Percentiles rank a stretch among this genome's conserved stretches.
Conservation (phyloP, 2,797 vertebrate species). For the Sebastes hubbsi region DNA sequence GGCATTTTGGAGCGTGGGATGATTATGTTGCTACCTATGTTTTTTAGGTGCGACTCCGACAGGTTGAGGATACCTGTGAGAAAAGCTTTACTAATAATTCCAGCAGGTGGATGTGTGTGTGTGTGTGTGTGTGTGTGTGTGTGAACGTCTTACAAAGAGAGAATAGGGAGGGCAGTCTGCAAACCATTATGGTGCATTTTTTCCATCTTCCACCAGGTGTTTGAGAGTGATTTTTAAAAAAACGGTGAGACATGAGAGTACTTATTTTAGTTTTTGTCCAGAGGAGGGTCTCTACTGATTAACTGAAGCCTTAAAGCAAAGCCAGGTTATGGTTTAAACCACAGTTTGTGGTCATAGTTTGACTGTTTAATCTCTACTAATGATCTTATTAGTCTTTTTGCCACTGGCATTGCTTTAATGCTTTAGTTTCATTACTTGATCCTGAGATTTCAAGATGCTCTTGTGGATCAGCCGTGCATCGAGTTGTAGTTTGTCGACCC, state of each 20-base stretch:
- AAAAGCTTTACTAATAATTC: conserved; percentile 91
- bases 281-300: conserved; percentile 40
- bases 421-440: conserved; percentile 37
- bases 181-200: conserved; percentile 67
- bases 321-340: conserved; percentile 24
- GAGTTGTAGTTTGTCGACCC: conserved; percentile 37
- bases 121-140: conserved; percentile 35
- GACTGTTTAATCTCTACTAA: background rate
- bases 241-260: conserved; percentile 69
- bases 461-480: conserved; percentile 30
- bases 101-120: conserved; percentile 80
- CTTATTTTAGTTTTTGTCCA: conserved; percentile 20
- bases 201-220: conserved; percentile 76
- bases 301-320: conserved; percentile 39
- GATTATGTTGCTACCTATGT: conserved; percentile 69
- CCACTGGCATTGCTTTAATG: conserved; percentile 39
- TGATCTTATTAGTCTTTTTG: conserved; percentile 6
- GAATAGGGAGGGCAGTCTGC: conserved; percentile 78
- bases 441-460: conserved; percentile 29
- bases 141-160: conserved; percentile 25
- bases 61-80: conserved; percentile 72
- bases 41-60: conserved; percentile 68
- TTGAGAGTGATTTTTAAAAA: conserved; percentile 73
- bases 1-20: conserved; percentile 65
- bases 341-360: conserved; percentile 17